A percentile compares a stretch with the other conserved stretches of the same genome.
Evolutionary conservation across 2,888 invertebrate species (phyloP).

Genomic region (Eurytoma adleriae): DNA sequence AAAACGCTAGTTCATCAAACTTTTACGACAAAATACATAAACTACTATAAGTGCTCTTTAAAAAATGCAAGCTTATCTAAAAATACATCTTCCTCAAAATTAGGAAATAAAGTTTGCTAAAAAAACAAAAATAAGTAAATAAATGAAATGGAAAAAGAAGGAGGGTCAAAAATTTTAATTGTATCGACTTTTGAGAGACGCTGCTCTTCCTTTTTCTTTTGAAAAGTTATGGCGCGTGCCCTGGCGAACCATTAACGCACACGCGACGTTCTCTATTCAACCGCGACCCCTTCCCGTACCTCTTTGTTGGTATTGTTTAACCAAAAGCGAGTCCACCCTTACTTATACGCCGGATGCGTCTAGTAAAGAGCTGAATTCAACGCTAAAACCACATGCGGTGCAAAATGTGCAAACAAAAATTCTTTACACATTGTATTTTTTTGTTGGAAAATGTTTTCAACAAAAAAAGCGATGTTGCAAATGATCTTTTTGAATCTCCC

Average conservation of each 20-base stretch:
- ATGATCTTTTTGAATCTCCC: too few relatives aligned
- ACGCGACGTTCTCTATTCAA: not conserved
- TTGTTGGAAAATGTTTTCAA: too few relatives aligned
- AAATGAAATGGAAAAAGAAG: not conserved
- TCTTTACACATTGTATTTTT: too few relatives aligned
- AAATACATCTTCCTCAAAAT: not conserved
- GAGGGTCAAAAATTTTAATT: not conserved
- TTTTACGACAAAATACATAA: not conserved
- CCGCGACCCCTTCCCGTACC: not conserved
- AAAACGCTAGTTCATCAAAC: not conserved
- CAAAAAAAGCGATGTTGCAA: too few relatives aligned
- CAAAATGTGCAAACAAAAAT: not conserved
- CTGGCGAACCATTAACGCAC: conserved; percentile 10
- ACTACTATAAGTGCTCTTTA: not conserved
- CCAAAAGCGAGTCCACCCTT: not conserved
- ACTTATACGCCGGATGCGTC: too few relatives aligned
- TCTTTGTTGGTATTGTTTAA: conserved; percentile 5
- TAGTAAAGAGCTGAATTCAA: too few relatives aligned
- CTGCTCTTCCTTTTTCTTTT: conserved; percentile 2
- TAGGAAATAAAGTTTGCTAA: not conserved
- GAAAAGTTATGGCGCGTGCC: not conserved
- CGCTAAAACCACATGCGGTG: not conserved
- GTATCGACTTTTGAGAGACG: conserved; percentile 12
- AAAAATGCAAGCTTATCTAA: not conserved
- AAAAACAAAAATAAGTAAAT: not conserved